A percentile compares a stretch with the other conserved stretches of the same genome.
Evolutionary conservation across 2,888 invertebrate species (phyloP).

Genomic region (Crossocerus cetratus): DNA sequence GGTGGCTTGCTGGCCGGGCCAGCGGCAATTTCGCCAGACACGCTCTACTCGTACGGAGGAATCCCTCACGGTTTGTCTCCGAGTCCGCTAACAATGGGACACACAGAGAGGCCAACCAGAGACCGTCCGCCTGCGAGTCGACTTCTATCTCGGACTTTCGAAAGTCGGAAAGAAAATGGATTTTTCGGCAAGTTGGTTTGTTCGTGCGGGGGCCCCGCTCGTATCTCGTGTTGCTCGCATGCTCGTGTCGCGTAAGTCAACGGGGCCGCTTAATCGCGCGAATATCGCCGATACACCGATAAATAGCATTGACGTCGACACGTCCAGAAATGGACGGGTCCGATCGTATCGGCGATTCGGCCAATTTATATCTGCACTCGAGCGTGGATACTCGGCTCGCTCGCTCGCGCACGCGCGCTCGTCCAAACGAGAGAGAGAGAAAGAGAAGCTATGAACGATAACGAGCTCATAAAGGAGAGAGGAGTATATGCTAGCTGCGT

Average conservation of each 20-base stretch:
- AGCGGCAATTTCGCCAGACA: slow-evolving; percentile 35
- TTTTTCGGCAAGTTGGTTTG: background rate
- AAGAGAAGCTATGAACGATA: background rate
- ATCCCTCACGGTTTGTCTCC: background rate
- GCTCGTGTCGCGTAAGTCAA: background rate
- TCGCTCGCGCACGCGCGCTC: slow-evolving; percentile 9
- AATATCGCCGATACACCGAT: slow-evolving; percentile 38
- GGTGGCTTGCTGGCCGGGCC: background rate
- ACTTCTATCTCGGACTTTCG: background rate
- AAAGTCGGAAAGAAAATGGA: background rate
- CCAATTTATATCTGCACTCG: slow-evolving; percentile 44
- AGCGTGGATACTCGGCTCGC: slow-evolving; percentile 31
- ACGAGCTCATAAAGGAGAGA: too few species aligned
- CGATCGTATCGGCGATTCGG: slow-evolving; percentile 43
- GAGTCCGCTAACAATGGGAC: too few species aligned
- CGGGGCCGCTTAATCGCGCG: slow-evolving; percentile 30
- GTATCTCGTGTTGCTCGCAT: background rate
- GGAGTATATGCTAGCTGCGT: too few species aligned
- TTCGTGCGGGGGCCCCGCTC: too few species aligned
- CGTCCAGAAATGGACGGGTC: slow-evolving; percentile 19
- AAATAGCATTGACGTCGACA: slow-evolving; percentile 36
- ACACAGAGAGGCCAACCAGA: too few species aligned
- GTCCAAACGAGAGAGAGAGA: slow-evolving; percentile 16
- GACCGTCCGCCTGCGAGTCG: too few species aligned
- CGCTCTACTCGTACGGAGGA: slow-evolving; percentile 23